Conservation (phyloP, 2,797 vertebrate species). For the Pangasius macronema region DNA sequence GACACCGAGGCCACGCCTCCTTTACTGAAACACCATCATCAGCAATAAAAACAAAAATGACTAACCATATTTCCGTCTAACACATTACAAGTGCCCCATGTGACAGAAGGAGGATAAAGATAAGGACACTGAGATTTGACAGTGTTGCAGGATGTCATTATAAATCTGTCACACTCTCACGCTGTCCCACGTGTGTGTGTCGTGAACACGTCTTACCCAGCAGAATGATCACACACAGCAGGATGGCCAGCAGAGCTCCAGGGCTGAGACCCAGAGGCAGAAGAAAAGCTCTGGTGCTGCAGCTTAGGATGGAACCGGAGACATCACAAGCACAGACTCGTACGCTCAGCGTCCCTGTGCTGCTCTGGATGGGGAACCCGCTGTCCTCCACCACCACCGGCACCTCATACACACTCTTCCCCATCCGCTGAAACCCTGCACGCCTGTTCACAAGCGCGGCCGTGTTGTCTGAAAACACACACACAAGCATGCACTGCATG, state of each 20-base stretch:
- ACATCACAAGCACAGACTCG: slow-evolving; percentile 86
- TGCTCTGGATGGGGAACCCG: slow-evolving; percentile 89
- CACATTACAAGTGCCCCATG: not conserved
- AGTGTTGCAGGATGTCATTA: not conserved
- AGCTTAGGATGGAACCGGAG: slow-evolving; percentile 81
- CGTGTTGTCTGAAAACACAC: slow-evolving; percentile 84
- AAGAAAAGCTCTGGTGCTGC: slow-evolving; percentile 85
- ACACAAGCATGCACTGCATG: not conserved
- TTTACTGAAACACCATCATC: not conserved
- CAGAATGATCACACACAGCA: slow-evolving; percentile 86
- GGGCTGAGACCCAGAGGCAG: slow-evolving; percentile 88
- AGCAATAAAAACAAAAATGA: not conserved
- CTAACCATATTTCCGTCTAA: not conserved
- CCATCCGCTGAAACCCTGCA: slow-evolving; percentile 78
- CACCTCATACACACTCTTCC: slow-evolving; percentile 83
- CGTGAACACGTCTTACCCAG: slow-evolving; percentile 75
- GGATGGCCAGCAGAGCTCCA: slow-evolving; percentile 86
- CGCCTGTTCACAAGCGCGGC: slow-evolving; percentile 85
- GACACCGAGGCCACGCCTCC: not conserved
- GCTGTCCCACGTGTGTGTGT: not conserved
- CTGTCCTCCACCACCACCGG: slow-evolving; percentile 89
- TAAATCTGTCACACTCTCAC: not conserved
- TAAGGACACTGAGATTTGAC: not conserved
- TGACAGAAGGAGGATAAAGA: not conserved
- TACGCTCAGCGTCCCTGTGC: slow-evolving; percentile 88